These are phyloP conservation scores for Todiramphus chloris DNA, from an alignment of 2,113 vertebrate species.

Conservation along the genomic window DNA sequence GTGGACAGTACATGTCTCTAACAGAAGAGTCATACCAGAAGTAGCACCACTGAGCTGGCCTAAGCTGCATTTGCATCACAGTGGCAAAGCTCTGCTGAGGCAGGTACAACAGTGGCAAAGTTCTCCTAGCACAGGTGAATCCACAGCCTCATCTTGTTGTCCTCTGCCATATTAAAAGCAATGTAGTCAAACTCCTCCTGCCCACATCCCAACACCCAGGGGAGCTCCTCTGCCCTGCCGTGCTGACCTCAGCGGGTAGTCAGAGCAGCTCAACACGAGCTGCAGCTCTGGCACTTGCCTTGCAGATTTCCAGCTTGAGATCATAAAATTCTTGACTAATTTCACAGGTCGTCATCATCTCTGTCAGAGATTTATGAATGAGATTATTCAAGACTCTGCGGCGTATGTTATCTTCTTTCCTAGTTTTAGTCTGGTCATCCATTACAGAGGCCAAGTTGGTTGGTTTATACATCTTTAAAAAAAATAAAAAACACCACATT, in stretches of 20 bases:
- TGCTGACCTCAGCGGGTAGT: rapidly evolving
- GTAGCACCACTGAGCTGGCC: not conserved
- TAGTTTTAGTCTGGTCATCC: constrained; percentile 32
- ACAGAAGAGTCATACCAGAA: not conserved
- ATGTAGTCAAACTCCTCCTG: not conserved
- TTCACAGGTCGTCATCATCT: constrained; percentile 75
- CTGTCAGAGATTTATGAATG: constrained; percentile 76
- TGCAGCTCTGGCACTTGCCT: constrained; percentile 63
- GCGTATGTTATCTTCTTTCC: constrained; percentile 73
- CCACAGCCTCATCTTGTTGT: not conserved
- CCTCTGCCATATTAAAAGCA: not conserved
- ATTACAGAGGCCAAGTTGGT: not conserved
- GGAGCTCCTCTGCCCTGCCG: rapidly evolving
- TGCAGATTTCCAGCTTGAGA: constrained; percentile 81
- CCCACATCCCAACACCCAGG: not conserved
- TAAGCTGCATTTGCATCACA: not conserved
- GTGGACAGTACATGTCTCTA: not conserved
- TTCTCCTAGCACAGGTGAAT: not conserved
- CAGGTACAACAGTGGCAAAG: not conserved
- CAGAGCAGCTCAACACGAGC: not conserved
- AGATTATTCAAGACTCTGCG: constrained; percentile 71
- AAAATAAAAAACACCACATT: not conserved
- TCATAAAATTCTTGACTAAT: constrained; percentile 77
- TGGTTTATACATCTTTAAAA: constrained; percentile 52
- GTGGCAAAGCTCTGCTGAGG: not conserved